These are phyloP conservation scores for Caretta caretta DNA, from an alignment of 2,113 vertebrate genomes.

Conservation along the genomic window DNA sequence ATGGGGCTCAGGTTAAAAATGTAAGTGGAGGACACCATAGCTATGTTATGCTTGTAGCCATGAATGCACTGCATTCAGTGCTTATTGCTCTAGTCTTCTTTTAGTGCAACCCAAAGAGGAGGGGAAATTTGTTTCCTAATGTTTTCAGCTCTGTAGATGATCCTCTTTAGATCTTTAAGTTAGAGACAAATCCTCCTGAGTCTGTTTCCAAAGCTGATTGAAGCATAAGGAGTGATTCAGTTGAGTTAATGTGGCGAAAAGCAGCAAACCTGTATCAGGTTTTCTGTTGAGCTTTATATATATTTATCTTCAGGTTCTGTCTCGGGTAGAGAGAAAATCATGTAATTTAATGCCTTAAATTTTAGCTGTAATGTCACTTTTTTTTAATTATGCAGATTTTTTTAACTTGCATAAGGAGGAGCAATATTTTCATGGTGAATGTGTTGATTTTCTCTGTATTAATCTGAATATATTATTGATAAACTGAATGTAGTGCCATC, in stretches of 20 bases:
- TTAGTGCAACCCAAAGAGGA: not conserved
- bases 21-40: accelerated
- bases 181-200: not conserved
- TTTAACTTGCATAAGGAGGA: not conserved
- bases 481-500: not conserved
- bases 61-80: not conserved
- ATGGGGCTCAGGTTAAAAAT: conserved; percentile 5
- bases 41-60: not conserved
- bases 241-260: not conserved
- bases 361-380: not conserved
- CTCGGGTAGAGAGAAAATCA: not conserved
- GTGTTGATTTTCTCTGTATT: not conserved
- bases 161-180: not conserved
- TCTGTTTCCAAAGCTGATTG: not conserved
- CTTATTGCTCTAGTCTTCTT: not conserved
- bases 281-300: not conserved
- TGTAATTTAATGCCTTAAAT: not conserved
- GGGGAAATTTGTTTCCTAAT: not conserved
- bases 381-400: not conserved
- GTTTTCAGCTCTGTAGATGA: not conserved
- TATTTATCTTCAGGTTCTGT: not conserved
- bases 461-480: conserved; percentile 23
- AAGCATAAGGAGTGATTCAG: not conserved
- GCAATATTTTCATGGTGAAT: not conserved
- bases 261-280: not conserved